These are phyloP conservation scores for Drosophila burlai DNA, from an alignment of 1,140 invertebrate species.

Conservation along the genomic window DNA sequence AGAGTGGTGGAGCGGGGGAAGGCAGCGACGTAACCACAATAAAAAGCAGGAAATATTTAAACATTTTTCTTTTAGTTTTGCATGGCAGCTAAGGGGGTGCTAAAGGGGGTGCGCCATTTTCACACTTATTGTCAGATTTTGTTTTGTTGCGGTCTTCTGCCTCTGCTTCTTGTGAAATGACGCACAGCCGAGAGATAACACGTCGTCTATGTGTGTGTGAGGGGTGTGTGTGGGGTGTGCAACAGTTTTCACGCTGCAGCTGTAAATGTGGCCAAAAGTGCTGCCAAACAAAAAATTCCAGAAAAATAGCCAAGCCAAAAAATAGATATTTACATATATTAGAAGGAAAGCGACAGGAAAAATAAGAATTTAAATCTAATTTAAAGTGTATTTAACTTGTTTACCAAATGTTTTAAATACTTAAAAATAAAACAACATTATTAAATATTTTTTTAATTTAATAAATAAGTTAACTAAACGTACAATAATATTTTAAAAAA, in stretches of 20 bases:
- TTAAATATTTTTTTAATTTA: not conserved
- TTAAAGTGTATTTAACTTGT: not conserved
- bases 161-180: conserved; percentile 71
- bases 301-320: conserved; percentile 2
- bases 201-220: conserved; percentile 43
- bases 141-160: conserved; percentile 64
- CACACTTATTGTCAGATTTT: conserved; percentile 84
- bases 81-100: conserved; percentile 42
- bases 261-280: conserved; percentile 50
- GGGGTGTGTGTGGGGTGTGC: conserved; percentile 24
- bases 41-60: conserved; percentile 85
- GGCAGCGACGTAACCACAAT: conserved; percentile 67
- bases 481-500: not conserved
- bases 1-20: not conserved
- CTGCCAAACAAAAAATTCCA: not conserved
- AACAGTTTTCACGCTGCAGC: conserved; percentile 67
- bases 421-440: not conserved
- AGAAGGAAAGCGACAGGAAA: not conserved
- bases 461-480: not conserved
- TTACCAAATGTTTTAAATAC: not conserved
- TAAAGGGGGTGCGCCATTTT: conserved; percentile 56
- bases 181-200: conserved; percentile 80
- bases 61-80: conserved; percentile 85
- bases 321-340: not conserved
- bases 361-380: not conserved